Conservation (phyloP, 2,888 invertebrate genomes). For the Hemicrepidius hirtus region DNA sequence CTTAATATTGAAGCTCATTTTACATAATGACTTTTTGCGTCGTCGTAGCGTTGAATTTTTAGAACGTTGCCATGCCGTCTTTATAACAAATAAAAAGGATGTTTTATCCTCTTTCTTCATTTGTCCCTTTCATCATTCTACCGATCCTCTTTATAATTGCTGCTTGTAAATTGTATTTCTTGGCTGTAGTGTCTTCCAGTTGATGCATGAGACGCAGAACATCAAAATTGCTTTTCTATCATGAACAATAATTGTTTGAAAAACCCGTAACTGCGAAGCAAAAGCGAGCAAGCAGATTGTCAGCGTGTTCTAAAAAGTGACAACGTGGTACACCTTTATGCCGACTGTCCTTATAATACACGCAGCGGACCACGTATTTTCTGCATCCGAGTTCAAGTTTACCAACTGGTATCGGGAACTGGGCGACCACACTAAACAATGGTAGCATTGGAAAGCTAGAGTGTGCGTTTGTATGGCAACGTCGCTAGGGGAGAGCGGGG, state of each 20-base stretch:
- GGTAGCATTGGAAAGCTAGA: constrained; percentile 67
- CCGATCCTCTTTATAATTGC: background rate
- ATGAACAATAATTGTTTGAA: constrained; percentile 33
- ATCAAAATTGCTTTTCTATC: constrained; percentile 39
- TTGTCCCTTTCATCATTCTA: background rate
- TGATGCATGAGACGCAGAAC: constrained; percentile 4
- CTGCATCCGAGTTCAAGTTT: constrained; percentile 58
- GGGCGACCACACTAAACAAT: constrained; percentile 64
- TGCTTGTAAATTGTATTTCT: background rate
- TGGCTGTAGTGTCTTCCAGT: background rate
- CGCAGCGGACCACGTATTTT: constrained; percentile 54
- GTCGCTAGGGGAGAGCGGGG: constrained; percentile 57
- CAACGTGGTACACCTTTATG: constrained; percentile 60
- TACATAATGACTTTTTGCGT: constrained; percentile 27
- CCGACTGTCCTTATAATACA: constrained; percentile 65
- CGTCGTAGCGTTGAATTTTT: constrained; percentile 24
- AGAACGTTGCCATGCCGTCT: constrained; percentile 18
- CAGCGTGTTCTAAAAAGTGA: constrained; percentile 47
- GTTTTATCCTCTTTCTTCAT: background rate
- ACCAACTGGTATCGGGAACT: constrained; percentile 52
- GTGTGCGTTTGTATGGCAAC: constrained; percentile 66
- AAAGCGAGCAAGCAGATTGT: constrained; percentile 41
- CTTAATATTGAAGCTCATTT: constrained; percentile 11
- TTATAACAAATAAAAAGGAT: background rate
- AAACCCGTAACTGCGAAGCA: constrained; percentile 16